Base-by-base conservation (phyloP, 2,113 vertebrate genomes). In the Hippocampus barbouri region DNA sequence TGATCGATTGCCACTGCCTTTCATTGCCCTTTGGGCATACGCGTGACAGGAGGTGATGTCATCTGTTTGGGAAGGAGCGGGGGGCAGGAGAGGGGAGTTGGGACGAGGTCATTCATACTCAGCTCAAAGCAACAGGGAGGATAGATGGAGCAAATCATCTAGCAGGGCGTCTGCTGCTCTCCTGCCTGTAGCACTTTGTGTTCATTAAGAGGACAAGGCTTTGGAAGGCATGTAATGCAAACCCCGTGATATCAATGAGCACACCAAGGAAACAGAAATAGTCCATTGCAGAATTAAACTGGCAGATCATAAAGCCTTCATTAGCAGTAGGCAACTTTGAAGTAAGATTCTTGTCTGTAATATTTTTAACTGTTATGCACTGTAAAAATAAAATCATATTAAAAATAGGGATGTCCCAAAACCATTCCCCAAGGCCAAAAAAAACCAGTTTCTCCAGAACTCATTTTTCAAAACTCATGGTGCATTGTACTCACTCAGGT, bases 51-150 rank as follows among this genome's bases (percentile, higher is more conserved):
- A 54, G 70, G 70, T 88, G 83, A 86, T 85, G 87, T 89, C 85
- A 89, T 87, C 81, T 75, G 60, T 80, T 83, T 79, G 47, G 64
- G 71, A 15, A 38, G 34, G 34, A 5, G 34, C 2, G 34, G 34
- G 34, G 20, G 62, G 18, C 4, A 30, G 4, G 16, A 34, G 16
- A 1, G 18, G 38, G 38, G 20, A 1, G 47, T 51, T 51, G 47
- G 47, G 71, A 66, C 78, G 74, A 86, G 86, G 85, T 88, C 84
- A 82, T 87, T 89, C 78, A 69, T 88, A 85, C 78, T 85, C 64
- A 73, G 75, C 76, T 75, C 27, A 78, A 79, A 79, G 49, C 75
- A 71, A 41, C 23, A n/a, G 66, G 69, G 72, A 73, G 70, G 57
- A 70, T 56, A 74, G 73, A 47, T 70, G 51, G 30, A 34, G 30